Conservation (phyloP, 2,888 invertebrate genomes). For the Cheilosia pagana region DNA sequence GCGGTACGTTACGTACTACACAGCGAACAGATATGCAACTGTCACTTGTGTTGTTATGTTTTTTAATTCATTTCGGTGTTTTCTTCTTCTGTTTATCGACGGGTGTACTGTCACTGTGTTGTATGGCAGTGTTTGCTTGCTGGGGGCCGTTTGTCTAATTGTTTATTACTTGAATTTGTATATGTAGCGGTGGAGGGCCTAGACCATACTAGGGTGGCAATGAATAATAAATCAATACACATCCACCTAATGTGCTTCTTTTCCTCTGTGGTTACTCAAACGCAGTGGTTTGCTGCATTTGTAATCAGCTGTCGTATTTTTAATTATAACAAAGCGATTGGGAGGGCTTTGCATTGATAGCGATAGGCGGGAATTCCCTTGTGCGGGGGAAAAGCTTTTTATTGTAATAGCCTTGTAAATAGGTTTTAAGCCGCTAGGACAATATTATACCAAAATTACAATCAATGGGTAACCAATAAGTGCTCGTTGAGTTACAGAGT, state of each 20-base stretch:
- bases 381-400: neutral
- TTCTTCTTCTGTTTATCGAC: slow-evolving; percentile 26
- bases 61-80: slow-evolving; percentile 50
- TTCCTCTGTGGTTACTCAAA: slow-evolving; percentile 11
- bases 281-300: neutral
- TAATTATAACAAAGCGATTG: slow-evolving; percentile 1
- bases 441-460: neutral
- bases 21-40: slow-evolving; percentile 46
- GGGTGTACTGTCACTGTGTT: neutral
- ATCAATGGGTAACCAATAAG: too few species aligned
- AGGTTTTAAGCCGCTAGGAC: neutral
- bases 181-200: neutral
- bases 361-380: slow-evolving; percentile 1
- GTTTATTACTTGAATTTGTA: slow-evolving; percentile 9
- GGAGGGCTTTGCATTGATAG: neutral
- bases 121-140: slow-evolving; percentile 22
- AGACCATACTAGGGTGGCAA: slow-evolving; percentile 21
- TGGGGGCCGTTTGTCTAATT: slow-evolving; percentile 50
- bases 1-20: slow-evolving; percentile 48
- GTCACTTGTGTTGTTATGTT: slow-evolving; percentile 47
- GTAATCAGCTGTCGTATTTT: slow-evolving; percentile 5
- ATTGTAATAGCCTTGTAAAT: neutral
- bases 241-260: neutral
- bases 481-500: neutral
- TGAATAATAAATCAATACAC: slow-evolving; percentile 55